These are phyloP conservation scores for Drosophila yooni DNA, from an alignment of 2,888 invertebrate genomes.

Conservation along the genomic window DNA sequence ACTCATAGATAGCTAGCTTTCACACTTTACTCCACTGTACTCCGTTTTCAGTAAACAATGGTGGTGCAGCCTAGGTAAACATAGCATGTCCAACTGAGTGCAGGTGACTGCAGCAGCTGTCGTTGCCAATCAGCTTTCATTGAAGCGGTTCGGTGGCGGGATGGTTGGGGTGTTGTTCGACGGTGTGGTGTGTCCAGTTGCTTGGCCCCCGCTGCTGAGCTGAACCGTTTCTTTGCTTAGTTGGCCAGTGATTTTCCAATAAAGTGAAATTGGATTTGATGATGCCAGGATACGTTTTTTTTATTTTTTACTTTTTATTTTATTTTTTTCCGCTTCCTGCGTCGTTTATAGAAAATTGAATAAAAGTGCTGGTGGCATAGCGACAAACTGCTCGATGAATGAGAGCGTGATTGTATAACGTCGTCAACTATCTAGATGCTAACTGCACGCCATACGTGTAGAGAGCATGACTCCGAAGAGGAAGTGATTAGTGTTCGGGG, in stretches of 20 bases:
- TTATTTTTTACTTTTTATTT: slow-evolving; percentile 1
- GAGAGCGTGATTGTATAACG: slow-evolving; percentile 72
- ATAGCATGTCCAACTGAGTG: slow-evolving; percentile 30
- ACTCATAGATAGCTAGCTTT: slow-evolving; percentile 1
- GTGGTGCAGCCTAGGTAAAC: slow-evolving; percentile 32
- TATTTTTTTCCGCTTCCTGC: slow-evolving; percentile 44
- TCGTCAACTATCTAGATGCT: slow-evolving; percentile 8
- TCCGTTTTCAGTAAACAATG: slow-evolving; percentile 35
- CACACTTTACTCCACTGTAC: slow-evolving; percentile 5
- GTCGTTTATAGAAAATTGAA: slow-evolving; percentile 77
- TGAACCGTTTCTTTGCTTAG: slow-evolving; percentile 66
- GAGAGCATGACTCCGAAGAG: slow-evolving; percentile 40
- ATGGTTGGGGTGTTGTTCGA: neutral
- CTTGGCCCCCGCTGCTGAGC: slow-evolving; percentile 20
- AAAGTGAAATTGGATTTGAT: slow-evolving; percentile 79
- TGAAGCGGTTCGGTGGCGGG: slow-evolving; percentile 5
- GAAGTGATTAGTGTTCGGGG: slow-evolving; percentile 69
- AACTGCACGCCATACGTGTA: slow-evolving; percentile 5
- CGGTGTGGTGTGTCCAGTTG: slow-evolving; percentile 17
- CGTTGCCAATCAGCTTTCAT: slow-evolving; percentile 60
- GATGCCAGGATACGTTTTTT: slow-evolving; percentile 71
- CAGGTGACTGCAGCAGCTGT: slow-evolving; percentile 60
- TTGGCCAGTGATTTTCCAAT: slow-evolving; percentile 78
- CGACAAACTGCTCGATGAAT: slow-evolving; percentile 75
- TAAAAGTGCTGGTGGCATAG: slow-evolving; percentile 77